A percentile compares a stretch with the other conserved stretches of the same genome.
Conservation (phyloP, 2,888 invertebrate species). For the Zygogramma bicolorata region DNA sequence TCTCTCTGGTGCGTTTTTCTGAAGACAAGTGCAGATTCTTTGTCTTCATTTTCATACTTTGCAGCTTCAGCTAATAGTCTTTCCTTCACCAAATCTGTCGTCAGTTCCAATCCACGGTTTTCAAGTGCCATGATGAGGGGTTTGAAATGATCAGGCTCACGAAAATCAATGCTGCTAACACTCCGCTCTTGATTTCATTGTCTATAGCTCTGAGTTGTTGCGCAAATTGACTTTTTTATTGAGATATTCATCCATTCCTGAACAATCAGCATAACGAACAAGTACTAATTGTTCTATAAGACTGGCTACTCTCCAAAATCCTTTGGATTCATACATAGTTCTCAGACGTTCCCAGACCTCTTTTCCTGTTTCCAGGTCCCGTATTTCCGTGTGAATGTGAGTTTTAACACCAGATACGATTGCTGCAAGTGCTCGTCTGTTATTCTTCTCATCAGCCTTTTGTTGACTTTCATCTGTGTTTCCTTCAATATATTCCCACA, state of each 20-base stretch:
- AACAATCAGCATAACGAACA: background rate
- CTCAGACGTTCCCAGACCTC: slow-evolving; percentile 1
- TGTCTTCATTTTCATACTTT: background rate
- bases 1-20: background rate
- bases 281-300: background rate
- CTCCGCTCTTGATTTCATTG: background rate
- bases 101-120: background rate
- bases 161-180: background rate
- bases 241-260: background rate
- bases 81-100: background rate
- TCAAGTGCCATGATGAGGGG: background rate
- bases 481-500: slow-evolving; percentile 16
- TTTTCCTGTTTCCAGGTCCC: background rate
- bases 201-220: slow-evolving; percentile 3
- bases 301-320: background rate
- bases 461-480: background rate
- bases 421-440: background rate
- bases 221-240: background rate
- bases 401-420: slow-evolving; percentile 1
- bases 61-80: background rate
- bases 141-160: background rate
- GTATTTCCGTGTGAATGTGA: slow-evolving; percentile 14
- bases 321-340: background rate
- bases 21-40: background rate
- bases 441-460: background rate